Base-by-base conservation (phyloP, 1,140 invertebrate genomes). In the Calliopsis andreniformis region DNA sequence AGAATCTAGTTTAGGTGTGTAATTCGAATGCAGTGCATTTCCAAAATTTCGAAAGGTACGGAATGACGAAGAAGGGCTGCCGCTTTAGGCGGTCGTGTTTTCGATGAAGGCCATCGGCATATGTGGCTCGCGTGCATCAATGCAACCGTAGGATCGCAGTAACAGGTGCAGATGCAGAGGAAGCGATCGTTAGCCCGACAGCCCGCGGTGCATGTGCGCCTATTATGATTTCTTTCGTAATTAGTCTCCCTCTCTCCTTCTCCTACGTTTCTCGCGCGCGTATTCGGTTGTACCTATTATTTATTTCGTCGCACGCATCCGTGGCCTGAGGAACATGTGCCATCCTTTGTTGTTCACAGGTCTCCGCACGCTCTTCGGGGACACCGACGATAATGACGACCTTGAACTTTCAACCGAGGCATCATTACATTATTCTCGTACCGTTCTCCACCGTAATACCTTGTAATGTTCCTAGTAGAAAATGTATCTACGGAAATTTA, bases 191-290 rank as follows among this genome's bases (percentile, higher is more conserved):
- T 87, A 88, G 87, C 70, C 78, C 85, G 76, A 79, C 87, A 89
- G 85, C 82, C 80, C 82, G 72, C 58, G 77, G 72, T 86, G 83
- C 78, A 84, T 84, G 79, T 86, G 85, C 76, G 83, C 76, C 85
- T 87, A 86, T 87, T 87, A 87, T 87, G 80, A 88, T 87, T 88
- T 87, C 86, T 89, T 83, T 80, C 84, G 79, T 84, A 89, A 87
- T 88, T 87, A 88, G 82, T 88, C 82, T 77, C 45, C 55, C 62
- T 59, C 45, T 68, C 62, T 63, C 70, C 43, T 3, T 28, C 64
- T 45, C 16, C 43, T 47, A 20, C 64, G 63, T 32, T 20, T 56
- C 58, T 49, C 62, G 55, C 71, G 76, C 25, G 56, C 59, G 73
- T 79, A 70, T 86, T 82, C 73, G 76, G 72, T 32, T 62, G 77